These are phyloP conservation scores for Corythaixoides concolor DNA, from an alignment of 2,113 vertebrate species.

Conservation along the genomic window DNA sequence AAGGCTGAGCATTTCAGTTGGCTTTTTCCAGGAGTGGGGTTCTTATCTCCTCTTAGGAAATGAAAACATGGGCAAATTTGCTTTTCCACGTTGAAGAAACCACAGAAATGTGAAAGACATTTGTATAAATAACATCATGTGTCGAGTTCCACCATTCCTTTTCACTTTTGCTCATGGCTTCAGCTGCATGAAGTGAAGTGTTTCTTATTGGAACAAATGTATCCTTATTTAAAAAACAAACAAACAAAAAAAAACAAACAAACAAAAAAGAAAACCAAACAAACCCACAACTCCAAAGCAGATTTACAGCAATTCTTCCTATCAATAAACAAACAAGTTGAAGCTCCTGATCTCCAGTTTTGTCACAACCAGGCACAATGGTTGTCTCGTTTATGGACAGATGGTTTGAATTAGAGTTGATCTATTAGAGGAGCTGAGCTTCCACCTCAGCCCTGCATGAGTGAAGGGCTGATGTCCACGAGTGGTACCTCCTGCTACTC, in stretches of 20 bases:
- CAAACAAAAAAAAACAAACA: background rate
- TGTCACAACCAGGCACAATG: background rate
- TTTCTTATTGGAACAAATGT: constrained; percentile 31
- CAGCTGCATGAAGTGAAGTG: background rate
- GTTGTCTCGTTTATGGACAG: background rate
- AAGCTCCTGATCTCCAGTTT: background rate
- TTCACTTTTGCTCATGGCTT: background rate
- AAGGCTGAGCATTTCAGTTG: constrained; percentile 5
- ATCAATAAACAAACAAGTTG: background rate
- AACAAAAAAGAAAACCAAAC: background rate
- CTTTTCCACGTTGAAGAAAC: constrained; percentile 65
- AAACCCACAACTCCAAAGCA: background rate
- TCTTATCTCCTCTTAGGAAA: constrained; percentile 72
- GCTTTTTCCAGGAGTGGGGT: constrained; percentile 46
- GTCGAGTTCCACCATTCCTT: background rate
- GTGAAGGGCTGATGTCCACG: background rate
- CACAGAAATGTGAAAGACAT: constrained; percentile 63
- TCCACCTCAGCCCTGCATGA: background rate
- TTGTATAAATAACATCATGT: constrained; percentile 53
- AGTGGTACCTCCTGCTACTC: background rate
- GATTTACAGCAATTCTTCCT: constrained; percentile 27
- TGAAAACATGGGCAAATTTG: constrained; percentile 60
- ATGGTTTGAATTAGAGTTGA: background rate
- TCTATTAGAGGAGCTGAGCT: background rate
- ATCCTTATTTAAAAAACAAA: constrained; percentile 30